Percentiles rank a stretch among this genome's conserved stretches.
Evolutionary conservation across 2,113 vertebrate species (phyloP).

Genomic region (Edolisoma coerulescens): DNA sequence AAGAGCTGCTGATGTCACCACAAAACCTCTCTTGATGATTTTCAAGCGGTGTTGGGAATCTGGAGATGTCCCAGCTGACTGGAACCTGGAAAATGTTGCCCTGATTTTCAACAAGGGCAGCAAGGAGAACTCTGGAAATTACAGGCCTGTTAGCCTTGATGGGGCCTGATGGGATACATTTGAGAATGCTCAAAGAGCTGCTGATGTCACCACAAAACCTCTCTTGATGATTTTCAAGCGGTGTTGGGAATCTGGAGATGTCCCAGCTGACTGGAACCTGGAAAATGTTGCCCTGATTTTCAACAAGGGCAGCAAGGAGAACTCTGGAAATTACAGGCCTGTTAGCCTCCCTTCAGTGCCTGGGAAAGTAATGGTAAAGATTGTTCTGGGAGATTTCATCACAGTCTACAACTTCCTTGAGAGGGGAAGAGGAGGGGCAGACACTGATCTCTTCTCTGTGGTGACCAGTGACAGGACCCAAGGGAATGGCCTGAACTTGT

Average conservation of each 20-base stretch:
- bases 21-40: not conserved
- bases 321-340: not conserved
- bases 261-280: not conserved
- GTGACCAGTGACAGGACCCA: not conserved
- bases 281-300: not conserved
- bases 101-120: not conserved
- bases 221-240: rapidly evolving
- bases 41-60: not conserved
- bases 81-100: rapidly evolving
- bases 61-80: not conserved
- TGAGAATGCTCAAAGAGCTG: not conserved
- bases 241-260: not conserved
- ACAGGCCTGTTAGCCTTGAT: too few relatives aligned
- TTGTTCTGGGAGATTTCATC: not conserved
- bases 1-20: not conserved
- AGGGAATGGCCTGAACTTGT: not conserved
- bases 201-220: not conserved
- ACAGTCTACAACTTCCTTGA: not conserved
- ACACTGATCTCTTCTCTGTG: not conserved
- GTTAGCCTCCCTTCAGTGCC: not conserved
- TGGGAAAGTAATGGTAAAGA: not conserved
- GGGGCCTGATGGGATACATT: not conserved
- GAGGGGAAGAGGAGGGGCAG: not conserved
- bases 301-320: not conserved
- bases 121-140: not conserved